Percentiles rank a stretch among this genome's conserved stretches.
phyloP scores from a whole-genome alignment of 2,113 vertebrate genomes.

The Rhynchopsitta pachyrhyncha region DNA sequence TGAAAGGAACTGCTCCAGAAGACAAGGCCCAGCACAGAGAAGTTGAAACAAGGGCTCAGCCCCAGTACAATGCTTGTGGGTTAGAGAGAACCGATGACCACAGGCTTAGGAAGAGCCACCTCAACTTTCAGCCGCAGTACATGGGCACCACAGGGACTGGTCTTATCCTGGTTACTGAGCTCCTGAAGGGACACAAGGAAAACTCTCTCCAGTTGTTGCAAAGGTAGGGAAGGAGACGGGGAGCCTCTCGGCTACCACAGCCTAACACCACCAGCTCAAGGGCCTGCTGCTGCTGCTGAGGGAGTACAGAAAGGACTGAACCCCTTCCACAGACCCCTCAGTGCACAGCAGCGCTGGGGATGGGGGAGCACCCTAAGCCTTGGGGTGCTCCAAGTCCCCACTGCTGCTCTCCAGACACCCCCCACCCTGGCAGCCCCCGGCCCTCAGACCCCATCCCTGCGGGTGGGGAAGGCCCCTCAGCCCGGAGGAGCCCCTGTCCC shows the following conservation, averaged over 20 bases:
- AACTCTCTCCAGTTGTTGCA: neutral
- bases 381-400: neutral
- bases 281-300: neutral
- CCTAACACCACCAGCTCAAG: neutral
- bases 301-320: neutral
- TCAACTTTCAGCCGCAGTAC: neutral
- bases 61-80: accelerated
- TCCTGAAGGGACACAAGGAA: neutral
- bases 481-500: neutral
- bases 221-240: neutral
- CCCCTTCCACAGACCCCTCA: too few species aligned
- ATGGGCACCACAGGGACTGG: too few species aligned
- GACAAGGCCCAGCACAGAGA: accelerated
- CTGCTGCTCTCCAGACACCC: neutral
- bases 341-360: neutral
- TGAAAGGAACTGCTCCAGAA: neutral
- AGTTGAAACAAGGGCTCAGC: too few species aligned
- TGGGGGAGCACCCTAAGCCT: too few species aligned
- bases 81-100: neutral
- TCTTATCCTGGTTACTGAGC: neutral
- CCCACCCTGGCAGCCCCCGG: accelerated
- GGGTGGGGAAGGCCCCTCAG: accelerated
- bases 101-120: neutral
- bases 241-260: neutral
- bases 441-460: neutral